Base-by-base conservation (phyloP, 1,140 invertebrate genomes). In the Formica exsecta region DNA sequence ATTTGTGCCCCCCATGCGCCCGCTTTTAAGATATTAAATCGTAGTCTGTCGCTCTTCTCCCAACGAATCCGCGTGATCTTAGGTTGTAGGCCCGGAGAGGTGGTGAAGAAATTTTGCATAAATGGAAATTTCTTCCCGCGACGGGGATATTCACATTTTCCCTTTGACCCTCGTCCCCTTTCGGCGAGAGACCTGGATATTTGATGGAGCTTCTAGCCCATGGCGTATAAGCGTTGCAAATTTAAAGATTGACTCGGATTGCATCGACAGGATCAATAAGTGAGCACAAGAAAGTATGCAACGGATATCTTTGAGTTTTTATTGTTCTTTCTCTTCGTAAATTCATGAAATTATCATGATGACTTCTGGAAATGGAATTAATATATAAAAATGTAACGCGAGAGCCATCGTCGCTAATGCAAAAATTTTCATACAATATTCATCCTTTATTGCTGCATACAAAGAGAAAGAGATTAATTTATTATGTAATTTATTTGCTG, bases 21-120 rank as follows among this genome's bases (percentile, higher is more conserved):
- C 36, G 32, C 79, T 73, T 73, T 83, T 83, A 83, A 74, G 79
- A 73, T 83, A 83, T 83, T 83, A 83, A 83, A 83, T 41, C 41
- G 79, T 73, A 81, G 71, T 61, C 66, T 44, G 38, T 83, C 68
- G 68, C 11, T 44, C 54, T 73, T 73, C 57, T 38, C 16, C 16
- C 54, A 25, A 29, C 51, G 7, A 36, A 48, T 71, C 54, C 38
- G 7, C 68, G 25, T 22, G 68, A 62, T 3, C 66, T 73, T 73
- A 70, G 48, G 57, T 9, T 8, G 38, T 19, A 76, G 32, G n/a
- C 0, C 32, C 13, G 25, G 16, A 66, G 29, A 70, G 25, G 25
- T 51, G 77, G 25, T 36, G 51, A 73, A 44, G 36, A 32, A 73
- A 81, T 73, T 74, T 83, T 38, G 54, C 36, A 44, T 83, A 73